Evolutionary conservation across 2,888 invertebrate genomes (phyloP).

Genomic region (Nephrotoma flavescens): DNA sequence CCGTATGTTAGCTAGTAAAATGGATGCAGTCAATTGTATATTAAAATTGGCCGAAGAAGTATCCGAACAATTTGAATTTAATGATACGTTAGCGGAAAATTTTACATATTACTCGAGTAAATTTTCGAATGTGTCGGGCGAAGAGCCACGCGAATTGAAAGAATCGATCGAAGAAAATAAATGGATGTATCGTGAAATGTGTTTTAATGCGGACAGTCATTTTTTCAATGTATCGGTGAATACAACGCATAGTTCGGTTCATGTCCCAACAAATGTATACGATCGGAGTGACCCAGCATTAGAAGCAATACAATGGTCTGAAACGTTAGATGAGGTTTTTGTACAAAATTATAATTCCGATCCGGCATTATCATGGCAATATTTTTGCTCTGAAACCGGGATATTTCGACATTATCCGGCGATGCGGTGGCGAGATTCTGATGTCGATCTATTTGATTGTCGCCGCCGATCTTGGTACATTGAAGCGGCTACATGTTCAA

Average conservation of each 20-base stretch:
- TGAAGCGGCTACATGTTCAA: conserved; percentile 93
- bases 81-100: conserved; percentile 25
- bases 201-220: conserved; percentile 57
- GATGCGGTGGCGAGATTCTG: conserved; percentile 46
- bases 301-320: conserved; percentile 82
- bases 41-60: conserved; percentile 43
- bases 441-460: conserved; percentile 77
- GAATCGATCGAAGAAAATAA: conserved; percentile 22
- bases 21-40: conserved; percentile 62
- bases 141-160: conserved; percentile 20
- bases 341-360: conserved; percentile 72
- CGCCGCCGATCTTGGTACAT: conserved; percentile 91
- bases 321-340: conserved; percentile 69
- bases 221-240: conserved; percentile 75
- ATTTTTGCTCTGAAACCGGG: conserved; percentile 89
- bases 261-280: conserved; percentile 88
- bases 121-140: conserved; percentile 41
- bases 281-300: conserved; percentile 58
- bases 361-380: conserved; percentile 91
- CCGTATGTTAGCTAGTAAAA: conserved; percentile 73
- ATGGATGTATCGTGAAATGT: conserved; percentile 39
- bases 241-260: conserved; percentile 69
- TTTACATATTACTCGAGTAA: conserved; percentile 69
- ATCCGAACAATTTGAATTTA: conserved; percentile 45
- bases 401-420: conserved; percentile 87